Evolutionary conservation across 2,888 invertebrate species (phyloP), one percentile per base, ranked within the genome.

Genomic region (Gymnocheta viridis): DNA sequence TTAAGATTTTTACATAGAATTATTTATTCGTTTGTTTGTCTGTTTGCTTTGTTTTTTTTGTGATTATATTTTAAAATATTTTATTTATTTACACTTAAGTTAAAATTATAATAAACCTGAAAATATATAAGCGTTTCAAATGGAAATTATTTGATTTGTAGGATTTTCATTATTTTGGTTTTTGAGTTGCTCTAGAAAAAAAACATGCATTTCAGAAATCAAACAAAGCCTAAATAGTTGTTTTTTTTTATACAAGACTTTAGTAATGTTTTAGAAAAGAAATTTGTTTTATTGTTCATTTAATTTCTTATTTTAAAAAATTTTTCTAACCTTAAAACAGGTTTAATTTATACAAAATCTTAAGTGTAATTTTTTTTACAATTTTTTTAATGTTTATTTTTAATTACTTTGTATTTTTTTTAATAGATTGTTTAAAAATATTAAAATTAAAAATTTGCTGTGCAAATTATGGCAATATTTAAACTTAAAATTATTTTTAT

Each of bases 251-350:
- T 47, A 70, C 24, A 70, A 35, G 76, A 51, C 19, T 22, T 66
- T 69, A n/a, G n/a, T n/a, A 70, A 62, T 32, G 27, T 32, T 64
- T 24, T 22, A 14, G 44, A 60, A 47, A 64, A 19, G 12, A 22
- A 47, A 69, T 66, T 77, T n/a, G n/a, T n/a, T n/a, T n/a, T 70
- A 70, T 81, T 78, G 27, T 60, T 66, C 5, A 69, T 24, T 49
- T 56, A 27, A 44, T n/a, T 44, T 17, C 24, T 38, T 51, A 4
- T 17, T 35, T 60, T n/a, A 29, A 62, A 54, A 64, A 6, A 41
- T 3, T 29, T 80, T 82, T 80, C 69, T 54, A 85, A 87, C 87
- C 87, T 86, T 87, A 87, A 85, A 87, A 87, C 87, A 87, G 87
- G 86, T 86, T 85, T 82, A 51, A 69, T 64, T 79, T 80, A 69